Conservation (phyloP, 2,888 invertebrate genomes). For the Agonopterix arenella region DNA sequence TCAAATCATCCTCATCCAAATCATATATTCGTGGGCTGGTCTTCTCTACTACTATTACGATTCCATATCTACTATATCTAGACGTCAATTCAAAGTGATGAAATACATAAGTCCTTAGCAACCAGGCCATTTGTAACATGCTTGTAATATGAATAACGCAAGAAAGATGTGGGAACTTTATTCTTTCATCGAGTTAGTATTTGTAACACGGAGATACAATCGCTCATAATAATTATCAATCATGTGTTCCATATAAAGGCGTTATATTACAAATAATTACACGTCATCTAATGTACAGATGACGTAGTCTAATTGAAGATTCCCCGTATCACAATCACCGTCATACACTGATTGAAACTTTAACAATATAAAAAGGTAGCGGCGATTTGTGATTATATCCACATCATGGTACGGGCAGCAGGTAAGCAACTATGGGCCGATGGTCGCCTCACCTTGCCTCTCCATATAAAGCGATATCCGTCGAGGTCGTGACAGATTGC, state of each 20-base stretch:
- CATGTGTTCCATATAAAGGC: too few species aligned
- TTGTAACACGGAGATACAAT: too few species aligned
- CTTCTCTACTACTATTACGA: too few species aligned
- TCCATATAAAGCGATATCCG: slow-evolving; percentile 62
- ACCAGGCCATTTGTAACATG: slow-evolving; percentile 5
- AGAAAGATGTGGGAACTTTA: slow-evolving; percentile 9
- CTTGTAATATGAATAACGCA: slow-evolving; percentile 2
- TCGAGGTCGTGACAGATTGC: slow-evolving; percentile 56
- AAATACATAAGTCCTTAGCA: not conserved
- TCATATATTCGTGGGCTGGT: too few species aligned
- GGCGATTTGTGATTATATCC: slow-evolving; percentile 5
- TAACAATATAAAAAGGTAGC: slow-evolving; percentile 1
- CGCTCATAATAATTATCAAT: too few species aligned
- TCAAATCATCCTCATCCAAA: too few species aligned
- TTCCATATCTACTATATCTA: too few species aligned
- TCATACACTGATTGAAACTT: too few species aligned
- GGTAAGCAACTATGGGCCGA: slow-evolving; percentile 33
- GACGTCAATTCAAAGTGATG: too few species aligned
- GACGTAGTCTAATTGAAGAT: too few species aligned
- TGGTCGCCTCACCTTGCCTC: slow-evolving; percentile 58
- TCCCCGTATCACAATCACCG: too few species aligned
- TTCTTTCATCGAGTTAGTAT: not conserved
- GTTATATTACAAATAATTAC: not conserved
- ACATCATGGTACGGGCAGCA: slow-evolving; percentile 2
- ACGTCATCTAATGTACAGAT: not conserved